These are phyloP conservation scores for Propithecus perrieri DNA, from an alignment of 2,797 vertebrate genomes.

Conservation along the genomic window DNA sequence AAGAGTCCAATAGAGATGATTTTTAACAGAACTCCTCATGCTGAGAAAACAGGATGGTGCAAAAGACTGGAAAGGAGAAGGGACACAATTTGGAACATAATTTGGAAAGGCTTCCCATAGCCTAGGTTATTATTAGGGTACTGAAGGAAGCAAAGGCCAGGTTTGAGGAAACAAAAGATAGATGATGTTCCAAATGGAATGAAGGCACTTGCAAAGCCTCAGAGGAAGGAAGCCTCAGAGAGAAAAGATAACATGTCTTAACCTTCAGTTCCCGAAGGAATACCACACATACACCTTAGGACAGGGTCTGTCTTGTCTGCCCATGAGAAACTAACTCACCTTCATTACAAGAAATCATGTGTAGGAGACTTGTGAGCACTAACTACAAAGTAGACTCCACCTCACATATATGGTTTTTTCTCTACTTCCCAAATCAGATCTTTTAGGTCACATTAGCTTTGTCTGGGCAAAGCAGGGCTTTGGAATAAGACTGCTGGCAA, in stretches of 20 bases:
- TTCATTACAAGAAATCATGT: background rate
- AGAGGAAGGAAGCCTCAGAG: background rate
- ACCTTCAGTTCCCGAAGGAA: background rate
- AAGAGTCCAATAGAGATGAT: background rate
- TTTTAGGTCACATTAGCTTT: background rate
- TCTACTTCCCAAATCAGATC: background rate
- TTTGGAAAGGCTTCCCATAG: background rate
- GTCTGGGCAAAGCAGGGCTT: background rate
- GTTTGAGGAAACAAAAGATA: background rate
- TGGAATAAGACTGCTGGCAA: background rate
- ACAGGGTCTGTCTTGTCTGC: background rate
- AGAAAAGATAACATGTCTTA: background rate
- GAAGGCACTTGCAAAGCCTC: accelerated
- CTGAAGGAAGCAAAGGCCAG: background rate
- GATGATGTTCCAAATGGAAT: background rate
- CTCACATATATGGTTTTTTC: background rate
- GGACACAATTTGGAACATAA: background rate
- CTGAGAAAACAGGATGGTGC: background rate
- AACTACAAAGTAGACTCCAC: background rate
- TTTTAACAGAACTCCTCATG: background rate
- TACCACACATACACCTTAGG: background rate
- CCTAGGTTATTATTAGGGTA: background rate
- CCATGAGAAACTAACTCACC: background rate
- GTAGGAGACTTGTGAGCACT: background rate
- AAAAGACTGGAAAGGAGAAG: background rate